A percentile compares a stretch with the other conserved stretches of the same genome.
Evolutionary conservation across 2,888 invertebrate species (phyloP).

Genomic region (Lasioglossum lativentre): DNA sequence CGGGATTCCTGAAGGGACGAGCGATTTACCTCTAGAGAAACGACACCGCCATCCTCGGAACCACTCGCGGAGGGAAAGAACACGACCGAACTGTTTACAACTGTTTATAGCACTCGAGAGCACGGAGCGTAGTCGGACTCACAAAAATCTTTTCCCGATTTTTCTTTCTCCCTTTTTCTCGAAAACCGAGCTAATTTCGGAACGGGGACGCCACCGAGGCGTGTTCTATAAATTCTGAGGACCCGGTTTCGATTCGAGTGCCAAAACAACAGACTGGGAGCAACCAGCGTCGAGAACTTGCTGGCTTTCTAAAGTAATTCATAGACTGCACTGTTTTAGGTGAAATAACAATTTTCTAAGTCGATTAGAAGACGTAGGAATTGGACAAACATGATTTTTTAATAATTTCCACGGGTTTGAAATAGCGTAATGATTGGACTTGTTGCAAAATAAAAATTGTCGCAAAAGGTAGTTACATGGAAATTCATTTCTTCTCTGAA

Average conservation of each 20-base stretch:
- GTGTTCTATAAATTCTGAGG: slow-evolving; percentile 55
- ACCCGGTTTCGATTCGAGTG: slow-evolving; percentile 42
- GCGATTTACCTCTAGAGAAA: slow-evolving; percentile 48
- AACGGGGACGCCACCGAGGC: slow-evolving; percentile 17
- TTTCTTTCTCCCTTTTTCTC: slow-evolving; percentile 20
- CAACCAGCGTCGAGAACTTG: slow-evolving; percentile 10
- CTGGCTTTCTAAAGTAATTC: background rate
- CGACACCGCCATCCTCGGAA: slow-evolving; percentile 15
- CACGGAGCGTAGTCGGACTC: slow-evolving; percentile 18
- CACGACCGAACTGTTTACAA: slow-evolving; percentile 60
- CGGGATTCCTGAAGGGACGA: slow-evolving; percentile 51
- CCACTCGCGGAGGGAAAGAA: slow-evolving; percentile 9
- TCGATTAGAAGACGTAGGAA: background rate
- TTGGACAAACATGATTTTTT: background rate
- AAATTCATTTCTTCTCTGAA: background rate
- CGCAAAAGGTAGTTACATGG: background rate
- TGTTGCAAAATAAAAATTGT: background rate
- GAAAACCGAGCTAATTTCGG: slow-evolving; percentile 62
- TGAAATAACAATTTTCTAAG: background rate
- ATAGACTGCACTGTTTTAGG: background rate
- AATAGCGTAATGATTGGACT: background rate
- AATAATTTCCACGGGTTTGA: background rate
- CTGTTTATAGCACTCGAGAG: slow-evolving; percentile 58
- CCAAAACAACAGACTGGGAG: slow-evolving; percentile 31
- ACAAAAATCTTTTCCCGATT: slow-evolving; percentile 47